Evolutionary conservation across 2,888 invertebrate species (phyloP), one percentile per base, ranked within the genome.

Genomic region (Catocala fraxini): DNA sequence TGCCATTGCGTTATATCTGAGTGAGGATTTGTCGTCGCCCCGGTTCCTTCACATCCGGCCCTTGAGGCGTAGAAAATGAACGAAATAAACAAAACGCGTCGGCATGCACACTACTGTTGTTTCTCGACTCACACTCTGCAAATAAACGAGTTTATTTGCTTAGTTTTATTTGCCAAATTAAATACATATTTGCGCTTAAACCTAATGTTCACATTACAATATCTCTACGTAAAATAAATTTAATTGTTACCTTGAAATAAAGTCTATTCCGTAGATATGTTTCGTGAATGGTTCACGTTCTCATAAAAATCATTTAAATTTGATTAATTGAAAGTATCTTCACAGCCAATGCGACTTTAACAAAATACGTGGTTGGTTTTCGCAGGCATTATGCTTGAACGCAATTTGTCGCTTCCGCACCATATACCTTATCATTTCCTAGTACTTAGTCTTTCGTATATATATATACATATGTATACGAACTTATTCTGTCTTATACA

Each of bases 21-120:
- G 63, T 64, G 66, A 71, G 80, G 76, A 81, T 81, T 85, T 81
- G 81, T 83, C 80, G 81, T 80, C 81, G 73, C 73, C 72, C 62
- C 69, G 68, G 73, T 73, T 67, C 73, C 73, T 74, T 73, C 62
- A 63, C 75, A 73, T 79, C 82, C 79, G 76, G 77, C 75, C 64
- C 67, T 73, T 64, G 67, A 65, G 65, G 57, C 65, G 66, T 66
- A 68, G 64, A 65, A 73, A 73, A 77, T 68, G 62, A 67, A 41
- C 42, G 68, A 61, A 73, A 77, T 78, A 81, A 83, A 83, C 71
- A 78, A 75, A 74, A 68, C 59, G 41, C 35, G 54, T 51, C 34
- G 34, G 10, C 33, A n/a, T 51, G 53, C 48, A 57, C 59, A 63
- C 52, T 56, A 65, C 63, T 55, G 59, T 57, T 54, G 68, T 56